These are phyloP conservation scores for Parasteatoda lunata DNA, from an alignment of 2,888 invertebrate species.

Conservation along the genomic window DNA sequence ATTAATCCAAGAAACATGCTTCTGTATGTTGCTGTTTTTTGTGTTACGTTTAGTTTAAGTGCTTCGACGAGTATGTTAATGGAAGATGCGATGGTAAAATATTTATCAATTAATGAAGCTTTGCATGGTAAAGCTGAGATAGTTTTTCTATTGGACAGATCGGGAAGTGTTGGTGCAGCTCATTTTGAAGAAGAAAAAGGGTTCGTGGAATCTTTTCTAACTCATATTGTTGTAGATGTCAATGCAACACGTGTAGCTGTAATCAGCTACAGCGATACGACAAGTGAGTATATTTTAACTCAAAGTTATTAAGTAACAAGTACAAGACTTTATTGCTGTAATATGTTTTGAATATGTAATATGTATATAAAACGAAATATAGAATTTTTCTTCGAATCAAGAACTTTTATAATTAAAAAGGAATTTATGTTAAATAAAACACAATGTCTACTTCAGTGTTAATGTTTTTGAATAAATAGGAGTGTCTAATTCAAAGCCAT, in stretches of 20 bases:
- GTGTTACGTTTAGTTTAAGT: not conserved
- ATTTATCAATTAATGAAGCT: constrained; percentile 22
- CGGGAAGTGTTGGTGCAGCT: constrained; percentile 60
- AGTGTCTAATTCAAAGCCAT: no score
- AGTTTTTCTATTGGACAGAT: constrained; percentile 65
- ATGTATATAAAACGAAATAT: no score
- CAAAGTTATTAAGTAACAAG: no score
- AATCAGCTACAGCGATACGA: constrained; percentile 61
- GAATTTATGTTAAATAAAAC: no score
- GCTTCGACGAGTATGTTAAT: not conserved
- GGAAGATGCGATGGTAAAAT: constrained; percentile 32
- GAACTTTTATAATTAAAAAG: no score
- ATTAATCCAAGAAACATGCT: no score
- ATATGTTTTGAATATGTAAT: no score
- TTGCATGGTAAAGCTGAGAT: constrained; percentile 53
- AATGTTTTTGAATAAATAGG: no score
- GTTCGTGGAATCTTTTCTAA: constrained; percentile 60
- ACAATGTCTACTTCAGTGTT: no score
- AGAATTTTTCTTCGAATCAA: no score
- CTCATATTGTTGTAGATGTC: constrained; percentile 55
- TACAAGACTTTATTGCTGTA: no score
- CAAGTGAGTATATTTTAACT: constrained; percentile 28
- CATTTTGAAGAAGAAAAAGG: constrained; percentile 62
- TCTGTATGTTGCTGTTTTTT: no score
- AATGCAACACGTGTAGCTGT: constrained; percentile 60